Conservation (phyloP, 92 coral and sea anemone species). For the Palythoa grandiflora region DNA sequence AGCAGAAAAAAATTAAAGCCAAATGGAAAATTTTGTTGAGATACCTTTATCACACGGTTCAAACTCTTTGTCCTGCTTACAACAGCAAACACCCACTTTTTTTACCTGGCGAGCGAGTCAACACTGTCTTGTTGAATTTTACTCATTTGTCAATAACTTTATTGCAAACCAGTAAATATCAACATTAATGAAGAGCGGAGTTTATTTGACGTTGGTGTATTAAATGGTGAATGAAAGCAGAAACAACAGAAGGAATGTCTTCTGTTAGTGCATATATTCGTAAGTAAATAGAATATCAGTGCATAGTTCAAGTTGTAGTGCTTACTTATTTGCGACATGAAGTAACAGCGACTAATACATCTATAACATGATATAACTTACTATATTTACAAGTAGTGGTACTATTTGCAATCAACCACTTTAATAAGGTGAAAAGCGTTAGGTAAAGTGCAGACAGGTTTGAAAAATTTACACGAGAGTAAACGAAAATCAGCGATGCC, state of each 20-base stretch:
- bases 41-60: conserved; percentile 39
- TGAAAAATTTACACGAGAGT: no score
- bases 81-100: conserved; percentile 55
- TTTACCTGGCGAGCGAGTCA: conserved; percentile 57
- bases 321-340: no score
- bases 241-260: conserved; percentile 11
- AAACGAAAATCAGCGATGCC: no score
- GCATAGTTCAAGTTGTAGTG: no score
- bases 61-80: conserved; percentile 40
- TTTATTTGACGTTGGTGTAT: conserved; percentile 2
- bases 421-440: no score
- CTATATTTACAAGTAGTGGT: no score
- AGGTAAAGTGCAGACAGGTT: no score
- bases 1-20: conserved; percentile 41
- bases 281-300: no score
- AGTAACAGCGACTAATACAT: no score
- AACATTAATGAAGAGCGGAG: conserved; percentile 41
- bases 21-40: conserved; percentile 43
- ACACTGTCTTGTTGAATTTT: conserved; percentile 42
- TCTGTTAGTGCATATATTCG: not conserved
- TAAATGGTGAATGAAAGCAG: conserved; percentile 6
- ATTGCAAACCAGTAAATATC: conserved; percentile 20
- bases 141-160: conserved; percentile 17
- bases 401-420: no score
- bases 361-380: no score